Evolutionary conservation across 2,888 invertebrate genomes (phyloP), one percentile per base, ranked within the genome.

Genomic region (Trilocha varians): DNA sequence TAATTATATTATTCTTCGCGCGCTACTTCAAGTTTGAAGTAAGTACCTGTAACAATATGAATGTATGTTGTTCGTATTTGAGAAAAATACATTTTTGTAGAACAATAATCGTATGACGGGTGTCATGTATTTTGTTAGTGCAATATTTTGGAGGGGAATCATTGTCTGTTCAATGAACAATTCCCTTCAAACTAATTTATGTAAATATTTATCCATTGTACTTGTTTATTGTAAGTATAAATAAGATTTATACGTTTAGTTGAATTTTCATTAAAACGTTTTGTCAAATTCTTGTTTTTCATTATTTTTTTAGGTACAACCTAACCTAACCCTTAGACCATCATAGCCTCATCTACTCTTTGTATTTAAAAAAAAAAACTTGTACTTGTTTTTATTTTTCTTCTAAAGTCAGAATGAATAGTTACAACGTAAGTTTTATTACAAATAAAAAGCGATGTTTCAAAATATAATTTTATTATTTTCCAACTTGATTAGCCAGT

Each of bases 181-280:
- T 41, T 45, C 50, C 59, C 58, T 54, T 62, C 63, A 65, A 66
- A 70, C 53, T 73, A 62, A 60, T n/a, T n/a, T n/a, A 67, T 83
- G 79, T 85, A 82, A 71, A 82, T 80, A 82, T 75, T 67, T 72
- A 77, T 65, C 62, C 71, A 73, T 67, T 73, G 55, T 73, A 80
- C 74, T 70, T 78, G 80, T 82, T 83, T 73, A 79, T 71, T 77
- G 72, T 83, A 83, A 82, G 84, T 85, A 84, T 85, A 84, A 85
- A 84, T 84, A 84, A 84, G 83, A 83, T 85, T 84, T 84, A 85
- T 85, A 85, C 84, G 75, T 84, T 83, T 83, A 84, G 85, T 85
- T 85, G 77, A 84, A 79, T 85, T 84, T 83, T 78, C 76, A 85
- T 80, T 85, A 85, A 84, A 85, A 82, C 69, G 75, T 72, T 73